These are phyloP conservation scores for Halocynthia aurantium DNA, from an alignment of 23 tunicate species.

Conservation along the genomic window DNA sequence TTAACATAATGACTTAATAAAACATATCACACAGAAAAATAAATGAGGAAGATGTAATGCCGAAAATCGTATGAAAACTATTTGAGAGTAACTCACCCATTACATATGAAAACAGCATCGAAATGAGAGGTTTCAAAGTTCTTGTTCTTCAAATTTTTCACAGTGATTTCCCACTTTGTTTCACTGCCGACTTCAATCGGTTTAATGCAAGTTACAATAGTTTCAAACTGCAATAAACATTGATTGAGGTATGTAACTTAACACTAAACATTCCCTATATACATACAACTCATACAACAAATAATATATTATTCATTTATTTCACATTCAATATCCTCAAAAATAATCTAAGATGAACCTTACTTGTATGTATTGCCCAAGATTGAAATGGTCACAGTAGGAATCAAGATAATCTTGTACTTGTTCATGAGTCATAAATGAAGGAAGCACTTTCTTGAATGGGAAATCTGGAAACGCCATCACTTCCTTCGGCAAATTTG, in stretches of 20 bases:
- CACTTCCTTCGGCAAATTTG: slow-evolving; percentile 77
- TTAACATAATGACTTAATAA: slow-evolving; percentile 56
- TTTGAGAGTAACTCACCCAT: slow-evolving; percentile 40
- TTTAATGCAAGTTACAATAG: slow-evolving; percentile 37
- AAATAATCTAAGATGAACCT: neutral
- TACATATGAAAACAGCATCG: slow-evolving; percentile 83
- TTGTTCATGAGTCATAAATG: slow-evolving; percentile 49
- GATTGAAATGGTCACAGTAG: slow-evolving; percentile 31
- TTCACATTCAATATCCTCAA: neutral
- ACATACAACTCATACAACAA: too few relatives aligned
- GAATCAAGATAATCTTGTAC: slow-evolving; percentile 45
- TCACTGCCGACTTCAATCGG: neutral
- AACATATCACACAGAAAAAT: neutral
- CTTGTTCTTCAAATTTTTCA: slow-evolving; percentile 27
- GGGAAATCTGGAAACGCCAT: slow-evolving; percentile 93
- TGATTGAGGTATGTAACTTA: neutral
- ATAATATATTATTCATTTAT: neutral
- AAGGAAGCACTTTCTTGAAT: slow-evolving; percentile 41
- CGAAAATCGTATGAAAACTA: neutral
- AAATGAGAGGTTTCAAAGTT: slow-evolving; percentile 8
- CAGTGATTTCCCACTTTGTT: slow-evolving; percentile 32
- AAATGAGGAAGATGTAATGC: neutral
- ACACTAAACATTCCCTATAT: too few relatives aligned
- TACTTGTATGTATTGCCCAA: slow-evolving; percentile 56
- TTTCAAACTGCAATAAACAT: slow-evolving; percentile 32